phyloP scores from a whole-genome alignment of 2,888 invertebrate genomes.

The Campoplex capitator region DNA sequence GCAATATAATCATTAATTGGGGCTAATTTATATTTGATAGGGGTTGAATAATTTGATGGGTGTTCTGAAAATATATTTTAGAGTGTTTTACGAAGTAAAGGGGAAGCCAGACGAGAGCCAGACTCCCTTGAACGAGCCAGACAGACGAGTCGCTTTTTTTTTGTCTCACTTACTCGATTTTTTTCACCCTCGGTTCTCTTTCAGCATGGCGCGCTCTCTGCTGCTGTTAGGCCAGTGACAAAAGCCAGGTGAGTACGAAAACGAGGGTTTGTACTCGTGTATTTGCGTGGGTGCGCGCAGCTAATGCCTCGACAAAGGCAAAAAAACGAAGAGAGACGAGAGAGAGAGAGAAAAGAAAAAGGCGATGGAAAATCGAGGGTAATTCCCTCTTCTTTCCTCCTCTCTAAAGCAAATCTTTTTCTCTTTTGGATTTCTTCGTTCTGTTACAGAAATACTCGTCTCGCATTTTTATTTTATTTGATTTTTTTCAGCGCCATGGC shows the following conservation, averaged over 20 bases:
- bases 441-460: not conserved
- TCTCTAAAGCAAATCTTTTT: not conserved
- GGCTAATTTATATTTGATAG: not conserved
- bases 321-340: slow-evolving; percentile 57
- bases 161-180: slow-evolving; percentile 16
- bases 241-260: slow-evolving; percentile 77
- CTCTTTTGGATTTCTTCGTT: not conserved
- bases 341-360: slow-evolving; percentile 21
- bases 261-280: slow-evolving; percentile 38
- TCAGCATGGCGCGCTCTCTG: slow-evolving; percentile 19
- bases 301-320: slow-evolving; percentile 35
- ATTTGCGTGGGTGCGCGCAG: slow-evolving; percentile 42
- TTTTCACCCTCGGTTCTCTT: slow-evolving; percentile 61
- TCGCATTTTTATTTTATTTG: not conserved
- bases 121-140: slow-evolving; percentile 67
- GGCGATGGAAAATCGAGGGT: slow-evolving; percentile 21
- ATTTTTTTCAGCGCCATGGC: slow-evolving; percentile 21
- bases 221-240: slow-evolving; percentile 76
- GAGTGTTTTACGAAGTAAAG: not conserved
- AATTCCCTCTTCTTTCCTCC: slow-evolving; percentile 25
- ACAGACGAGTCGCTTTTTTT: slow-evolving; percentile 52
- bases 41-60: not conserved
- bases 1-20: not conserved
- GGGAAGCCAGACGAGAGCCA: slow-evolving; percentile 53
- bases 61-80: slow-evolving; percentile 35